Base-by-base conservation (phyloP, 2,888 invertebrate genomes). In the Campoletis raptor region DNA sequence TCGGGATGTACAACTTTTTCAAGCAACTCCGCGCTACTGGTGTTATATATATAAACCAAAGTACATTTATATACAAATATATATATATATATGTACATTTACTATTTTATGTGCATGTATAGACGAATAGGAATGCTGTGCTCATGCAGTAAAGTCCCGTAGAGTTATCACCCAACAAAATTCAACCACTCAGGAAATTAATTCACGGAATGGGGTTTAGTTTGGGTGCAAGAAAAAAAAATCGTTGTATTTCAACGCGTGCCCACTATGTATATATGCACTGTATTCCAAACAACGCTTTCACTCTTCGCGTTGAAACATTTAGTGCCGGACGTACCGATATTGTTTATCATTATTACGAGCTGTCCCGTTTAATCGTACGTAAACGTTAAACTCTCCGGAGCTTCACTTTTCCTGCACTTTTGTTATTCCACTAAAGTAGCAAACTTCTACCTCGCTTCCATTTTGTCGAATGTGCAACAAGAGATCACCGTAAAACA, bases 181-280 rank as follows among this genome's bases (percentile, higher is more conserved):
- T 84, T 86, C 86, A 86, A 86, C 86, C 86, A 86, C 86, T 86
- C 86, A 84, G 86, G 84, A 85, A 86, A 86, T 86, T 84, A 86
- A 86, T 86, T 86, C 86, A 79, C 84, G 81, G 66, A 82, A 73
- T 85, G 84, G 81, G 79, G 86, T 84, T 86, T 86, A 86, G 86
- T 64, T 64, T 5, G 15, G 54, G 36, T 15, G 15, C 30, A 36
- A 30, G 37, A 37, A 64, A 77, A 42, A 40, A 72, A 52, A 54
- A 48, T 48, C 70, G 70, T 70, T 70, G 42, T 69, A 69, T 69
- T 42, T 15, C 69, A 15, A 21, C 30, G 21, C 42, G 6, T 48
- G 30, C 2, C 30, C 61, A 30, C 30, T 61, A 30, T 30, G 2
- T 15, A 15, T 61, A 77, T 10, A 77, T 36, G 7, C 48, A 9